Evolutionary conservation across 2,888 invertebrate species (phyloP).

Genomic region (Tinea semifulvella): DNA sequence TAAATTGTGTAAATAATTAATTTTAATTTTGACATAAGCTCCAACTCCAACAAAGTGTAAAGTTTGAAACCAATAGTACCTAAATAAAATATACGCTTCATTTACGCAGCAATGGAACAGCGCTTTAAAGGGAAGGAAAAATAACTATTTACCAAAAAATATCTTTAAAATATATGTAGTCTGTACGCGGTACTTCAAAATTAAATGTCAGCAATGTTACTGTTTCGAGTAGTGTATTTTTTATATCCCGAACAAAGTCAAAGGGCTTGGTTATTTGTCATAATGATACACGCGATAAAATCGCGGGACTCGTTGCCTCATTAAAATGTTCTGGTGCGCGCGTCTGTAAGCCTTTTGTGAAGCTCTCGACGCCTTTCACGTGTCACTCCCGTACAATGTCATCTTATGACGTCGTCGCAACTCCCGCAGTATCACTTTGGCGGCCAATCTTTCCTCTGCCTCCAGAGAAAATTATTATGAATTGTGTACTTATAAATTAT

Average conservation of each 20-base stretch:
- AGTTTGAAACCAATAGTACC: no score
- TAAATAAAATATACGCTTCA: no score
- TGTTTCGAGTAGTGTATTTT: slow-evolving; percentile 1
- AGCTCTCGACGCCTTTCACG: slow-evolving; percentile 62
- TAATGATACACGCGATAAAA: slow-evolving; percentile 63
- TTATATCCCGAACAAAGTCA: slow-evolving; percentile 39
- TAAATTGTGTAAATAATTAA: no score
- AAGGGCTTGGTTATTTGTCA: slow-evolving; percentile 66
- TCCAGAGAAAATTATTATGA: no score
- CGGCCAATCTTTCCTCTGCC: slow-evolving; percentile 9
- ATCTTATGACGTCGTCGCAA: slow-evolving; percentile 29
- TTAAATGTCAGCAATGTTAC: not conserved
- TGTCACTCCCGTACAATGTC: slow-evolving; percentile 63
- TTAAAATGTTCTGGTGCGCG: slow-evolving; percentile 67
- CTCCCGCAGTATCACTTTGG: slow-evolving; percentile 33
- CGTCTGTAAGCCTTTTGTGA: slow-evolving; percentile 65
- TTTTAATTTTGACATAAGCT: no score
- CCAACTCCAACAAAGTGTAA: no score
- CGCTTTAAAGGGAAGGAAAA: no score
- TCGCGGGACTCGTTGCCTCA: slow-evolving; percentile 66
- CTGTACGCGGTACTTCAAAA: no score
- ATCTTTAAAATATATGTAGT: no score
- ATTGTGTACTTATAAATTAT: no score
- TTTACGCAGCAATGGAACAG: no score
- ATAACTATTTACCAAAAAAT: no score